Conservation (phyloP, 2,113 vertebrate species). For the Callocephalon fimbriatum region DNA sequence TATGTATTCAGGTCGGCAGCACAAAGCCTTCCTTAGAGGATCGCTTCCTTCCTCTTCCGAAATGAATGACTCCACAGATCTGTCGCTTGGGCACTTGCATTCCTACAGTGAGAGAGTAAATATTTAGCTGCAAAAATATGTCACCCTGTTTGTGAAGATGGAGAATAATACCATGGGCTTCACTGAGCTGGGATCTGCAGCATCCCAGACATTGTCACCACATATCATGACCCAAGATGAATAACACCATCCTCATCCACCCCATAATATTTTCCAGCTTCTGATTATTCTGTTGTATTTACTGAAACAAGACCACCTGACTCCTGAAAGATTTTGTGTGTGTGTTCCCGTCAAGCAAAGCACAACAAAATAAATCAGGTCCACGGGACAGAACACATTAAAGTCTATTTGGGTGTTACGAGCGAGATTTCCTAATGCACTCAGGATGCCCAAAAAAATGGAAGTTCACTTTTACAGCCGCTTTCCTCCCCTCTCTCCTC, state of each 20-base stretch:
- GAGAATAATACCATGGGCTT: constrained; percentile 12
- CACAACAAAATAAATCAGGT: constrained; percentile 44
- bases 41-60: constrained; percentile 20
- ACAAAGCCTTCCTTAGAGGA: constrained; percentile 37
- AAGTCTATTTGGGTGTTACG: constrained; percentile 45
- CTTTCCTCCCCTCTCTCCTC: constrained; percentile 43
- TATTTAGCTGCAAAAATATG: background rate
- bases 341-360: constrained; percentile 52
- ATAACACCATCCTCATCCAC: constrained; percentile 9
- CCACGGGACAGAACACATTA: constrained; percentile 39
- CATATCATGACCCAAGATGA: background rate
- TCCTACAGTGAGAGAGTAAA: constrained; percentile 17
- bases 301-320: constrained; percentile 43
- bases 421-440: constrained; percentile 65
- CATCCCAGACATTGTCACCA: background rate
- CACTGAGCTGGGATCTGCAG: background rate
- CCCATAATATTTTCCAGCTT: constrained; percentile 52
- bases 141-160: background rate
- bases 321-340: constrained; percentile 51
- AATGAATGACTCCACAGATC: constrained; percentile 18
- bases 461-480: constrained; percentile 66
- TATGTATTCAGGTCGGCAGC: background rate
- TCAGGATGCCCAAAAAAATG: constrained; percentile 64
- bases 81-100: background rate
- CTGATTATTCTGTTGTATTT: constrained; percentile 36